Base-by-base conservation (phyloP, 2,113 vertebrate species). In the Lepus americanus region DNA sequence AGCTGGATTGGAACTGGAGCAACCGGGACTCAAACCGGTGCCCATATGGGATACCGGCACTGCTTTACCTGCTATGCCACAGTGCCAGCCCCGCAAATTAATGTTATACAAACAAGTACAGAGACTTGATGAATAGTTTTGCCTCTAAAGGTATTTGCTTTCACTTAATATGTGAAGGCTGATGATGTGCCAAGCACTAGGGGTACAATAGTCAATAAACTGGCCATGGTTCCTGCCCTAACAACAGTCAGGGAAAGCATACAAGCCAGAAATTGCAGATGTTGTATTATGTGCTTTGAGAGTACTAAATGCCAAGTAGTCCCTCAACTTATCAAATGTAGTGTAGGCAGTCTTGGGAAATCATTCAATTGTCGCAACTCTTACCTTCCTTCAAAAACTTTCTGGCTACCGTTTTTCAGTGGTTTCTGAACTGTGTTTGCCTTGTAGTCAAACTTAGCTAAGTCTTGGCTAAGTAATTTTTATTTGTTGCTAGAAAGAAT, bases 311-410 rank as follows among this genome's bases (percentile, higher is more conserved):
- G 49, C 79, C n/a, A 36, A n/a, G 19, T 83, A 94, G 87, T 0
- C 11, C 9, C 44, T 31, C 33, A 29, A 51, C 11, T 79, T 31
- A 73, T 66, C 55, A 83, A 70, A 59, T 53, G 9, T 80, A 87
- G 59, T 49, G 7, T 64, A 27, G 59, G 78, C 39, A 73, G 10
- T 74, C 33, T 51, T 72, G 13, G 19, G 39, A 81, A 67, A 90
- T 90, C 39, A 92, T 39, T 89, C 31, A 3, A 8, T 74, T 80
- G 29, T 88, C 77, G 95, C 70, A 94, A 31, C 44, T 31, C 69
- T n/a, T 63, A 6, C 74, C 73, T 93, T 84, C 69, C 63, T 87
- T 59, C 61, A 76, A 86, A 87, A 73, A n/a, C 25, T 92, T 92
- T 92, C 63, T 89, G 79, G 39, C 70, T 89, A 61, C 22, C 19